Percentiles rank a stretch among this genome's conserved stretches.
phyloP scores from a whole-genome alignment of 2,797 vertebrate species.

The Anguilla megastoma region DNA sequence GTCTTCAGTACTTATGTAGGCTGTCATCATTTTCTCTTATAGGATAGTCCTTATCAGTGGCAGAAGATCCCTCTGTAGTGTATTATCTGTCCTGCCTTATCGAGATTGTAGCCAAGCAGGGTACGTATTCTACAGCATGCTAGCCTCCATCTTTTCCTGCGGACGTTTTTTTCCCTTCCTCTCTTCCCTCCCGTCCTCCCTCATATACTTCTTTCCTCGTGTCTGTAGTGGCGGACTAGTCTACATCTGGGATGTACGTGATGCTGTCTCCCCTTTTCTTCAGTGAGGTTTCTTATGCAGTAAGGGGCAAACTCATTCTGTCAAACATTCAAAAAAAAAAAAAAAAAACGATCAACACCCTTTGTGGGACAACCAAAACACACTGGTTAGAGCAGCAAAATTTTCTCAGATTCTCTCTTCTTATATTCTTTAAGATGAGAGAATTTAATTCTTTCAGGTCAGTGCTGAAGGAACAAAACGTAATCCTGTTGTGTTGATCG shows the following conservation, averaged over 20 bases:
- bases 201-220: conserved; percentile 32
- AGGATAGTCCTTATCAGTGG: conserved; percentile 99
- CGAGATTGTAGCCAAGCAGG: conserved; percentile 95
- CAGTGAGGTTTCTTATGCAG: conserved; percentile 39
- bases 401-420: too few relatives aligned
- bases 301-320: background rate
- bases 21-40: conserved; percentile 82
- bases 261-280: conserved; percentile 42
- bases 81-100: conserved; percentile 99
- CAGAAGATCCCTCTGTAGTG: conserved; percentile 99
- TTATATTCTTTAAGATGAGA: background rate
- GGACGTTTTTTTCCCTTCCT: conserved; percentile 50
- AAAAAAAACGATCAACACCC: background rate
- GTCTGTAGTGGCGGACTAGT: conserved; percentile 13
- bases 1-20: conserved; percentile 65
- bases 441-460: background rate
- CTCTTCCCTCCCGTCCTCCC: conserved; percentile 37
- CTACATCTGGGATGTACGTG: background rate
- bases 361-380: background rate
- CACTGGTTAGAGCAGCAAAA: background rate
- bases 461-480: background rate
- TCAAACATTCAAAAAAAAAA: background rate
- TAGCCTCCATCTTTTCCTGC: conserved; percentile 50
- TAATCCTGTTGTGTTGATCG: background rate
- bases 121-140: conserved; percentile 91